These are phyloP conservation scores for Platichthys flesus DNA, from an alignment of 2,113 vertebrate genomes.

Conservation along the genomic window DNA sequence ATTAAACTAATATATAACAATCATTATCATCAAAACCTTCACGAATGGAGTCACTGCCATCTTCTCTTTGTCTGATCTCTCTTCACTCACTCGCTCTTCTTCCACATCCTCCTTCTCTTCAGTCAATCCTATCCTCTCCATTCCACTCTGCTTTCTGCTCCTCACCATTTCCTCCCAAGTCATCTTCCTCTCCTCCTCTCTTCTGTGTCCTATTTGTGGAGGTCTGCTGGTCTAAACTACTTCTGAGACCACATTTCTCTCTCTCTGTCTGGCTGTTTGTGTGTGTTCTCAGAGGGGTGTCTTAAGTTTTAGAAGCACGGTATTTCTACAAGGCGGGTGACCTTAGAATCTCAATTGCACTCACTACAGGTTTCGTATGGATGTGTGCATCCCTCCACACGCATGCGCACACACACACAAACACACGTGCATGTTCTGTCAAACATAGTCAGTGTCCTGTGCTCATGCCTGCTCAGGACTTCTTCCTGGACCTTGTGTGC, in stretches of 20 bases:
- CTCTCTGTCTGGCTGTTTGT: conserved; percentile 1
- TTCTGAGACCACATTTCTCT: not conserved
- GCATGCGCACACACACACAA: conserved; percentile 14
- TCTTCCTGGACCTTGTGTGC: conserved; percentile 46
- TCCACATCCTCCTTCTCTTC: not conserved
- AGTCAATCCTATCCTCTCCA: not conserved
- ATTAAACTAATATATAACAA: too few species aligned
- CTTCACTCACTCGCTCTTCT: not conserved
- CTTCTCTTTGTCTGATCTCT: not conserved
- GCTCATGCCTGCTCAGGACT: conserved; percentile 55
- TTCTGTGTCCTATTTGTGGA: conserved; percentile 49
- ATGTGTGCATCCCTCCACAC: not conserved
- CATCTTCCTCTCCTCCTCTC: conserved; percentile 14
- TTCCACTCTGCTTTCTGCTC: conserved; percentile 10
- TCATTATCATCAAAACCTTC: too few species aligned
- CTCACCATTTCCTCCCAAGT: conserved; percentile 27
- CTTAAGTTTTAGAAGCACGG: conserved; percentile 57
- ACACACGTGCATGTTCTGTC: conserved; percentile 39
- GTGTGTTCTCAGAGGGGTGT: conserved; percentile 51
- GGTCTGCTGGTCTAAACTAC: conserved; percentile 43
- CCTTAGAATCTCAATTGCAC: conserved; percentile 61
- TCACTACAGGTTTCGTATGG: conserved; percentile 45
- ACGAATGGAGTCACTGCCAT: not conserved
- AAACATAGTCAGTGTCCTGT: conserved; percentile 61
- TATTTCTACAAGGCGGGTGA: conserved; percentile 60